Conservation (phyloP, 2,888 invertebrate genomes). For the Morpho deidamia region DNA sequence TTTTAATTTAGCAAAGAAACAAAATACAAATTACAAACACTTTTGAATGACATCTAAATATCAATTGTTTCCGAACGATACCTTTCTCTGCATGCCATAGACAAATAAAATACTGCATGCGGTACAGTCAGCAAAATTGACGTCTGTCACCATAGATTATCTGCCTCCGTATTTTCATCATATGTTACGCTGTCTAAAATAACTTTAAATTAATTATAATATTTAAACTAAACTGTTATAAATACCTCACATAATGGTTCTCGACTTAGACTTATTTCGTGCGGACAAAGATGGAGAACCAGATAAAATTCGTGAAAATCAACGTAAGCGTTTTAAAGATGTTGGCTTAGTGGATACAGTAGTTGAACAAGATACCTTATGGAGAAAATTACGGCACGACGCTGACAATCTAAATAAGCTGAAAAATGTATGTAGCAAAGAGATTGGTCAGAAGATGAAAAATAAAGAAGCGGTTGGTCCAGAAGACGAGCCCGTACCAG, state of each 20-base stretch:
- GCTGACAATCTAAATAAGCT: constrained; percentile 97
- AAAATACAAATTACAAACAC: no score
- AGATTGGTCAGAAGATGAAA: constrained; percentile 98
- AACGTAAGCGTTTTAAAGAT: constrained; percentile 95
- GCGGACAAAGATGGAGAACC: constrained; percentile 97
- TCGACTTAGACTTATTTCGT: constrained; percentile 97
- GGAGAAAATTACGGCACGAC: constrained; percentile 94
- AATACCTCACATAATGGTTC: constrained; percentile 84
- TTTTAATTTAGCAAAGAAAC: no score
- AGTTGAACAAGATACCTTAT: constrained; percentile 91
- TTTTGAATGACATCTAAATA: no score
- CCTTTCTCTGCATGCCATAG: constrained; percentile 14
- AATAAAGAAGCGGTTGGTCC: constrained; percentile 85
- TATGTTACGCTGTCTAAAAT: neutral
- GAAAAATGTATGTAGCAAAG: constrained; percentile 98
- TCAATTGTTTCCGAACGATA: constrained; percentile 8
- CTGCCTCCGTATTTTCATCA: neutral
- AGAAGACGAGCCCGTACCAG: constrained; percentile 80
- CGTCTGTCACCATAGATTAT: neutral
- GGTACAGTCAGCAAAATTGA: neutral
- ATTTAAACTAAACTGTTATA: no score
- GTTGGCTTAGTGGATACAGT: constrained; percentile 94
- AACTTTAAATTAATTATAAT: neutral
- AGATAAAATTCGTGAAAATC: constrained; percentile 93
- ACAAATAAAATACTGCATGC: no score